These are phyloP conservation scores for Hemibagrus guttatus DNA, from an alignment of 2,797 vertebrate species.

Conservation along the genomic window DNA sequence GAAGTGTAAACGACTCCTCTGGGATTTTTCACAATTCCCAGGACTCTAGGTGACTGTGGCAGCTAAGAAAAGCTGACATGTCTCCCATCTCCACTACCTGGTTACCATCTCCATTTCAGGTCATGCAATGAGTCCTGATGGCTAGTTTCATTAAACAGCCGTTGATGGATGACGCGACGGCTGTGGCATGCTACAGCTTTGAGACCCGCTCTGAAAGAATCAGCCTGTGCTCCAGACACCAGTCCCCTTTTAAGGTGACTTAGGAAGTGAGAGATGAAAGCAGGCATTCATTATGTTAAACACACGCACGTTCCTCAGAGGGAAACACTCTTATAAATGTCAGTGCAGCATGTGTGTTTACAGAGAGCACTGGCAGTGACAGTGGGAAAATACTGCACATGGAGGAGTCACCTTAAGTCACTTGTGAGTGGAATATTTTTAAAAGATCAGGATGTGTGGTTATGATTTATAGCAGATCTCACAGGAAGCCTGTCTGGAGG, in stretches of 20 bases:
- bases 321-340: slow-evolving; percentile 54
- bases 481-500: neutral
- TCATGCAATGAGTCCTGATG: slow-evolving; percentile 34
- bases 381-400: slow-evolving; percentile 36
- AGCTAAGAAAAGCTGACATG: slow-evolving; percentile 18
- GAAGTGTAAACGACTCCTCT: slow-evolving; percentile 2
- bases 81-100: slow-evolving; percentile 29
- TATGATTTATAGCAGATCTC: neutral
- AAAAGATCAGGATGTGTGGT: slow-evolving; percentile 1
- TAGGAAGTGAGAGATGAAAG: slow-evolving; percentile 60
- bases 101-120: slow-evolving; percentile 46
- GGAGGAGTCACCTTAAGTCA: slow-evolving; percentile 49
- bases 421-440: slow-evolving; percentile 60
- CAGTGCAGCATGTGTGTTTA: slow-evolving; percentile 58
- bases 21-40: slow-evolving; percentile 20
- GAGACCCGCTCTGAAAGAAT: slow-evolving; percentile 33
- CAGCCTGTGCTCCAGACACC: slow-evolving; percentile 47
- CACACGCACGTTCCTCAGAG: slow-evolving; percentile 45
- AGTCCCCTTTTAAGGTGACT: slow-evolving; percentile 64
- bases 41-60: neutral
- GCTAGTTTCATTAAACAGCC: slow-evolving; percentile 48
- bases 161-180: slow-evolving; percentile 44
- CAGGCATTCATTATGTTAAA: slow-evolving; percentile 56
- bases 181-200: slow-evolving; percentile 46
- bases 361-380: slow-evolving; percentile 52